phyloP scores from a whole-genome alignment of 2,888 invertebrate species.

The Dryococelus australis region DNA sequence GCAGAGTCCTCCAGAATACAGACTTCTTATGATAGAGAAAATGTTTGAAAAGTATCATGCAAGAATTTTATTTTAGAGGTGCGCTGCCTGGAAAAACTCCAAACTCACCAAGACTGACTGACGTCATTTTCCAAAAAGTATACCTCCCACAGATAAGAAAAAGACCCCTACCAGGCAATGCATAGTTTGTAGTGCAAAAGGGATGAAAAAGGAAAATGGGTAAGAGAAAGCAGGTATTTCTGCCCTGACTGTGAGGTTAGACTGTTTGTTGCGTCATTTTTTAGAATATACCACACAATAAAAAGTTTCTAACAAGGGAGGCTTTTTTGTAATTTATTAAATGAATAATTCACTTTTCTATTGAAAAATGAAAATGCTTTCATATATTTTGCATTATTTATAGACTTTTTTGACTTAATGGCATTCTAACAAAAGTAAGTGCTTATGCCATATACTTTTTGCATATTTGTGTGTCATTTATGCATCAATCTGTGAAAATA shows the following conservation, averaged over 20 bases:
- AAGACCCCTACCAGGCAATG: not conserved
- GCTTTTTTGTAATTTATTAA: too few relatives aligned
- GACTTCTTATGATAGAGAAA: not conserved
- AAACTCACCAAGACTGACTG: not conserved
- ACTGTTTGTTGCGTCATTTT: not conserved
- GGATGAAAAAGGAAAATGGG: not conserved
- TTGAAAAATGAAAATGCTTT: too few relatives aligned
- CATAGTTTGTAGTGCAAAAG: not conserved
- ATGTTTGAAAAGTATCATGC: slow-evolving; percentile 12
- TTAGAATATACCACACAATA: not conserved
- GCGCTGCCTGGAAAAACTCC: slow-evolving; percentile 4
- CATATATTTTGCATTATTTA: too few relatives aligned
- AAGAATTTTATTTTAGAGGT: not conserved
- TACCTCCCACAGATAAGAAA: not conserved
- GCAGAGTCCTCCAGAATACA: not conserved
- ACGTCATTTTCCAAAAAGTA: not conserved
- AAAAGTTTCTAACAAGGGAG: too few relatives aligned
- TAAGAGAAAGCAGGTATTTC: too few relatives aligned
- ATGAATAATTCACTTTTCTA: too few relatives aligned
- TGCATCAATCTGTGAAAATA: too few relatives aligned
- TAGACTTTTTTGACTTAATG: too few relatives aligned
- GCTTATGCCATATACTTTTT: too few relatives aligned
- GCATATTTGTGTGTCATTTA: too few relatives aligned
- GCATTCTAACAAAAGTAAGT: too few relatives aligned
- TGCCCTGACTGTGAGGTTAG: not conserved